These are phyloP conservation scores for Echinops telfairi DNA, from an alignment of 2,113 vertebrate species.

Conservation along the genomic window DNA sequence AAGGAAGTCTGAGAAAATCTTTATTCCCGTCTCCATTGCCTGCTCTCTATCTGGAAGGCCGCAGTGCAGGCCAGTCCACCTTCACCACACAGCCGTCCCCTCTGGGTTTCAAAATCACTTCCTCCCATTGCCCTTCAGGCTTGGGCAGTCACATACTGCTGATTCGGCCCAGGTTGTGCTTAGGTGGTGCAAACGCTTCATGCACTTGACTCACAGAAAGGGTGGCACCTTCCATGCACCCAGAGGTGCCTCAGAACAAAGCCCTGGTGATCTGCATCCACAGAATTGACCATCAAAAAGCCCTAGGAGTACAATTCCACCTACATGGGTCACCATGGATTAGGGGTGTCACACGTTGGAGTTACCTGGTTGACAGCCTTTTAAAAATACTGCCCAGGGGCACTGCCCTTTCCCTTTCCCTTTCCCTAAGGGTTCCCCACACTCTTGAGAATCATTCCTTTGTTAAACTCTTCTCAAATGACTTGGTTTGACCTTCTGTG, in stretches of 20 bases:
- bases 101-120: background rate
- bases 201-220: background rate
- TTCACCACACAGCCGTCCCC: background rate
- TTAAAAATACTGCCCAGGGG: background rate
- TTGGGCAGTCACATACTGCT: background rate
- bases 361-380: background rate
- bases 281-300: background rate
- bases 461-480: background rate
- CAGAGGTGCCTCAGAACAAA: background rate
- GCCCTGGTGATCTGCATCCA: background rate
- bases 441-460: background rate
- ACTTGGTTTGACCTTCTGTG: background rate
- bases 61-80: background rate
- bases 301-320: background rate
- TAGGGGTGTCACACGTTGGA: background rate
- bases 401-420: background rate
- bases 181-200: background rate
- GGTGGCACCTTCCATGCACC: background rate
- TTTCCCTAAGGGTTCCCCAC: background rate
- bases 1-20: background rate
- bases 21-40: background rate
- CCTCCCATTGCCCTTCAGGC: background rate
- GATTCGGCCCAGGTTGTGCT: background rate
- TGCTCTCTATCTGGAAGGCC: background rate
- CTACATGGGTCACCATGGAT: background rate